Conservation (phyloP, 2,797 vertebrate genomes). For the Periophthalmus magnuspinnatus region DNA sequence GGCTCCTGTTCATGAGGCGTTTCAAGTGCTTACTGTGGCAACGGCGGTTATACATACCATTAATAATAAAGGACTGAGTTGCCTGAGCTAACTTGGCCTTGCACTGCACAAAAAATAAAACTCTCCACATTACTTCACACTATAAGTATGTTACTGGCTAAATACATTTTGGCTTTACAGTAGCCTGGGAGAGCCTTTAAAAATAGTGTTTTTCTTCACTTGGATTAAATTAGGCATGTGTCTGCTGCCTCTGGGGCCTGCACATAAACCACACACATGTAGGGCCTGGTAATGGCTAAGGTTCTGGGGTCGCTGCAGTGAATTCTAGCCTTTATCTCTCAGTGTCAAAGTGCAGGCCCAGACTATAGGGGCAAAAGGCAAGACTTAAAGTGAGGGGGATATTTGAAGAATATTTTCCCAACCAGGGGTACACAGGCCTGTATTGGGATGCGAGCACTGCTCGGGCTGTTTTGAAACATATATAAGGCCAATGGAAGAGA, state of each 20-base stretch:
- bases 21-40: background rate
- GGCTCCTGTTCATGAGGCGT: background rate
- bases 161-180: background rate
- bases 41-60: background rate
- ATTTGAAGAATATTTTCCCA: background rate
- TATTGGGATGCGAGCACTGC: background rate
- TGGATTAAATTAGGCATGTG: background rate
- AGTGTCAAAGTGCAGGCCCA: conserved; percentile 26
- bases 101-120: background rate
- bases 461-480: background rate
- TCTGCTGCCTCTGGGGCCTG: conserved; percentile 7
- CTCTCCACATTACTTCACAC: background rate
- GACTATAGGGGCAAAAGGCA: background rate
- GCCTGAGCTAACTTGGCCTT: background rate
- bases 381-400: background rate
- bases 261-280: conserved; percentile 22
- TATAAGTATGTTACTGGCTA: background rate
- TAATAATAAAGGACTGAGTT: background rate
- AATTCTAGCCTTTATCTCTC: conserved; percentile 31
- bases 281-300: conserved; percentile 45
- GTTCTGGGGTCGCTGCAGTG: conserved; percentile 20
- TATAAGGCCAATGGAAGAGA: background rate
- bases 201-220: background rate
- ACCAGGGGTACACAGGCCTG: background rate
- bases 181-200: background rate